Evolutionary conservation across 2,113 vertebrate genomes (phyloP).

Genomic region (Thamnaconus septentrionalis): DNA sequence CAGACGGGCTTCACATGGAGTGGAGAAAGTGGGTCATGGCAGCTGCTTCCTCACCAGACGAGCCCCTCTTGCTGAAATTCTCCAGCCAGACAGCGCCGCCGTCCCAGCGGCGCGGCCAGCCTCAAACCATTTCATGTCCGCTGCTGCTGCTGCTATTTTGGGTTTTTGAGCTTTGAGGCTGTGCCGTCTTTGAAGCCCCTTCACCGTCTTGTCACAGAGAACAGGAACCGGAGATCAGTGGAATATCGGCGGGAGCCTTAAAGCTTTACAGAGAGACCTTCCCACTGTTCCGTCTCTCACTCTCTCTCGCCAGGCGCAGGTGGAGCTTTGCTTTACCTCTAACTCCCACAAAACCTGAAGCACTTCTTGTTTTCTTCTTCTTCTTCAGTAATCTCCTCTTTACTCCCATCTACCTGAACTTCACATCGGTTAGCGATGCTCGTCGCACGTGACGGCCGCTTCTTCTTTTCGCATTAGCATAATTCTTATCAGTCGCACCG

Average conservation of each 20-base stretch:
- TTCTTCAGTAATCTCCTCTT: conserved; percentile 8
- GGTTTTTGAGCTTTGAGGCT: conserved; percentile 24
- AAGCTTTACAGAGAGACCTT: conserved; percentile 24
- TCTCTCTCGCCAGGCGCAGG: conserved; percentile 30
- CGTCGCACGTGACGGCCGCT: not conserved
- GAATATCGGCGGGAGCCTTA: conserved; percentile 41
- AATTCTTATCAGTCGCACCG: conserved; percentile 22
- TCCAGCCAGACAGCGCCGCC: too few species aligned
- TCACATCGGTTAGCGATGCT: not conserved
- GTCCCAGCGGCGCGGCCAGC: too few species aligned
- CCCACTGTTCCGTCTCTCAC: not conserved
- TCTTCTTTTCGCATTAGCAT: not conserved
- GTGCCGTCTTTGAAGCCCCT: conserved; percentile 56
- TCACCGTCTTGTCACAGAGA: conserved; percentile 49
- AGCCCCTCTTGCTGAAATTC: conserved; percentile 5
- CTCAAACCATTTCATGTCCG: too few species aligned
- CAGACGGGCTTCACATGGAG: conserved; percentile 25
- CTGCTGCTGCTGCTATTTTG: too few species aligned
- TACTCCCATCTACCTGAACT: not conserved
- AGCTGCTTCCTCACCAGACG: conserved; percentile 24
- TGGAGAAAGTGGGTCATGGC: conserved; percentile 63
- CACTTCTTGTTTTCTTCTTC: conserved; percentile 7
- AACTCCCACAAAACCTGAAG: conserved; percentile 33
- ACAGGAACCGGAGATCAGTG: conserved; percentile 38
- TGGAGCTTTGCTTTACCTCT: conserved; percentile 45